Base-by-base conservation (phyloP, 1,140 invertebrate genomes). In the Philotrypesis tridentata region DNA sequence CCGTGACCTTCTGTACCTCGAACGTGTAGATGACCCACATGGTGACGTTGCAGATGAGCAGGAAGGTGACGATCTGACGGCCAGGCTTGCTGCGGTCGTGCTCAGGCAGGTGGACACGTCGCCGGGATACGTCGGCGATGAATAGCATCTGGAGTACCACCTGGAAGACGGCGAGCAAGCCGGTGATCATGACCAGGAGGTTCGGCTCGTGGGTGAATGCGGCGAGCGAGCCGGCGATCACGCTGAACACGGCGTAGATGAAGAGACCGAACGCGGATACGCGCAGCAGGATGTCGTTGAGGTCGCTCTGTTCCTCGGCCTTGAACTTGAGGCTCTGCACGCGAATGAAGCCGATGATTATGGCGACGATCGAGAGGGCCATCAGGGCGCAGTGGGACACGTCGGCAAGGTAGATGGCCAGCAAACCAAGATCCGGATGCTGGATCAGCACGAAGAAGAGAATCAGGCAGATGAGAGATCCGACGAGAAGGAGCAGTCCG, bases 1-100 rank as follows among this genome's bases (percentile, higher is more conserved):
- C 96, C 86, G 96, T 94, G 76, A 97, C 97, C 92, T 97, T 98
- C 92, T 98, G 96, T 83, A 96, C 96, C 92, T 99, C 98, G 90
- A 99, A 98, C 43, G 98, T 99, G 90, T 98, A 97, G 87, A 98
- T 97, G 80, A 97, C 95, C 96, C 97, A 98, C 95, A 98, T 97
- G 83, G 97, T 97, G 76, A 98, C 94, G 90, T 99, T 99, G 92
- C 96, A 97, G 88, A 99, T 97, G 23, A 99, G 94, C 65, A 99
- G 92, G 93, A 99, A 98, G 55, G 98, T 99, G 40, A 99, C 97
- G 70, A 98, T 95, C 91, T 99, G 97, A 78, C 98, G 94, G 1
- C 98, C 98, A 1, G 98, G 97, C 92, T 99, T 99, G 87, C 95
- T 96, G 82, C 96, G 94, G 87, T 98, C 97, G 86, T 98, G 97